phyloP scores from a whole-genome alignment of 2,797 vertebrate species.

The Acrossocheilus fasciatus region DNA sequence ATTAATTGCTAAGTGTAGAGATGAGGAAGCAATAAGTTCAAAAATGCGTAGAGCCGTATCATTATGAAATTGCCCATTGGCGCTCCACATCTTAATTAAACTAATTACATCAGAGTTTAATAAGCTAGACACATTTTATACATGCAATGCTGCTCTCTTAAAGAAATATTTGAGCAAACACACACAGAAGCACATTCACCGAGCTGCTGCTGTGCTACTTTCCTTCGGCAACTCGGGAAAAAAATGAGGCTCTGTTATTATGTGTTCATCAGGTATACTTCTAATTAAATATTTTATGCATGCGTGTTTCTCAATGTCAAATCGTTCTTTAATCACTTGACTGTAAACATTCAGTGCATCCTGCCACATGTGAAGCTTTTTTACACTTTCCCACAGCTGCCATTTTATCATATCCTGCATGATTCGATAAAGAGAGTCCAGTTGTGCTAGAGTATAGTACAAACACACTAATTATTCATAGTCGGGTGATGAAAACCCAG shows the following conservation, averaged over 20 bases:
- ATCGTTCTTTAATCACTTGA: not conserved
- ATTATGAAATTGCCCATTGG: conserved; percentile 69
- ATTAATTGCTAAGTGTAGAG: conserved; percentile 63
- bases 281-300: conserved; percentile 38
- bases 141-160: conserved; percentile 57
- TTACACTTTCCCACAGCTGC: not conserved
- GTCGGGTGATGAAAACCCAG: not conserved
- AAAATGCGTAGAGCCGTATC: conserved; percentile 53
- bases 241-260: conserved; percentile 9
- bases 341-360: not conserved
- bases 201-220: not conserved
- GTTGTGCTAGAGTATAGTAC: not conserved
- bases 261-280: conserved; percentile 37
- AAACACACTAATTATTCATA: not conserved
- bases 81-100: conserved; percentile 67
- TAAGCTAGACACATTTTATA: conserved; percentile 61
- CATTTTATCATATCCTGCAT: not conserved
- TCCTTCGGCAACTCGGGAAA: not conserved
- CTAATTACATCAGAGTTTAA: conserved; percentile 71
- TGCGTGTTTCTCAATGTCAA: conserved; percentile 39
- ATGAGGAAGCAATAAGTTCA: conserved; percentile 30
- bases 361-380: not conserved
- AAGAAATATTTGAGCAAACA: conserved; percentile 38
- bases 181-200: conserved; percentile 9
- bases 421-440: not conserved